A percentile compares a stretch with the other conserved stretches of the same genome.
These are phyloP conservation scores for Sepioteuthis lessoniana DNA, from an alignment of 2,888 invertebrate species.

Conservation along the genomic window DNA sequence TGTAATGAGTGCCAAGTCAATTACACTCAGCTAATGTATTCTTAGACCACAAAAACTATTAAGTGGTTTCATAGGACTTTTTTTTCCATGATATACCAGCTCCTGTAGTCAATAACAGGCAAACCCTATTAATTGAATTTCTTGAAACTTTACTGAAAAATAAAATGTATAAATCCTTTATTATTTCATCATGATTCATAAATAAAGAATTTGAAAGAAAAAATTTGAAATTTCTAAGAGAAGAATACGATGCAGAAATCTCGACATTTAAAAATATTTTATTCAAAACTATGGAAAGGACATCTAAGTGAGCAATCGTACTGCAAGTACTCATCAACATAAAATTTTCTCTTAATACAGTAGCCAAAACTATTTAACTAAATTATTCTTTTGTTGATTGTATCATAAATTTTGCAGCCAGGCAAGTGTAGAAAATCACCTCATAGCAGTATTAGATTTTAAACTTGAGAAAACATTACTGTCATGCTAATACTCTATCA, in stretches of 20 bases:
- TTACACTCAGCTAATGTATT: not conserved
- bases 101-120: not conserved
- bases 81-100: not conserved
- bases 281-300: not conserved
- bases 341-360: no score
- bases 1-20: conserved; percentile 17
- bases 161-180: not conserved
- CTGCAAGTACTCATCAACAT: not conserved
- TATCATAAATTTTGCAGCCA: no score
- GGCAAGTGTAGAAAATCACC: no score
- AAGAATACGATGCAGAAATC: not conserved
- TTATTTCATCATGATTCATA: not conserved
- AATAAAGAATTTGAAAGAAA: not conserved
- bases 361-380: not conserved
- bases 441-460: no score
- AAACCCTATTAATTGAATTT: not conserved
- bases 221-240: not conserved
- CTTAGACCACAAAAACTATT: not conserved
- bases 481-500: no score
- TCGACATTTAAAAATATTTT: not conserved
- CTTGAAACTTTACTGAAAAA: not conserved
- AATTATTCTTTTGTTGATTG: not conserved
- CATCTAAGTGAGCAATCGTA: not conserved
- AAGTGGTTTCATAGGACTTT: not conserved
- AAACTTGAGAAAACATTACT: no score